phyloP scores from a whole-genome alignment of 2,797 vertebrate species.

The Argyrosomus regius region DNA sequence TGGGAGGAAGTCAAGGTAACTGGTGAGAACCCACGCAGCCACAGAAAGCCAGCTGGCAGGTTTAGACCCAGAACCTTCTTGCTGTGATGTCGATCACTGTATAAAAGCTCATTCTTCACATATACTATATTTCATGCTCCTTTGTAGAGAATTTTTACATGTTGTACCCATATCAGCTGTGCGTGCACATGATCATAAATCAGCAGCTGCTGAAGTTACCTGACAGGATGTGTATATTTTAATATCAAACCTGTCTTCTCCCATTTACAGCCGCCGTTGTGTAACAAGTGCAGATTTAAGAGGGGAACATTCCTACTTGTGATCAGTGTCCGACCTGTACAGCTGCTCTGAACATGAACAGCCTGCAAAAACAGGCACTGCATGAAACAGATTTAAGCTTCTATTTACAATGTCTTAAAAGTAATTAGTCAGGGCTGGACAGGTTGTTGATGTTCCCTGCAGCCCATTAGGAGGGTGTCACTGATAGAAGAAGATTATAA shows the following conservation, averaged over 20 bases:
- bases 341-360: conserved; percentile 8
- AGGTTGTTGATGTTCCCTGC: conserved; percentile 22
- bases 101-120: neutral
- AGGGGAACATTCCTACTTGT: too few relatives aligned
- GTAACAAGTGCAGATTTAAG: neutral
- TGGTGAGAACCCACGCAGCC: too few relatives aligned
- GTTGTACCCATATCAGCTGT: too few relatives aligned
- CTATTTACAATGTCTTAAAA: conserved; percentile 23
- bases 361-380: neutral
- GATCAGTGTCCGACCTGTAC: neutral
- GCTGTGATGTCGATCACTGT: too few relatives aligned
- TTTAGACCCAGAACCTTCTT: too few relatives aligned
- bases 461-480: conserved; percentile 12
- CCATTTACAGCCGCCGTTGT: neutral
- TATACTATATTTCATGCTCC: too few relatives aligned
- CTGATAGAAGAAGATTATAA: conserved; percentile 23
- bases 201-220: neutral
- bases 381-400: neutral
- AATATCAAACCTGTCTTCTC: neutral
- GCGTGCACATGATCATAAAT: too few relatives aligned
- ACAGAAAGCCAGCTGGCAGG: too few relatives aligned
- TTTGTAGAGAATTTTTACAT: too few relatives aligned
- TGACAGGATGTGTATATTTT: neutral
- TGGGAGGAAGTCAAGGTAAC: too few relatives aligned
- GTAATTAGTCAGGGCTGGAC: conserved; percentile 3